Evolutionary conservation across 1,140 invertebrate species (phyloP), one percentile per base, ranked within the genome.

Genomic region (Diachasmimorpha longicaudata): DNA sequence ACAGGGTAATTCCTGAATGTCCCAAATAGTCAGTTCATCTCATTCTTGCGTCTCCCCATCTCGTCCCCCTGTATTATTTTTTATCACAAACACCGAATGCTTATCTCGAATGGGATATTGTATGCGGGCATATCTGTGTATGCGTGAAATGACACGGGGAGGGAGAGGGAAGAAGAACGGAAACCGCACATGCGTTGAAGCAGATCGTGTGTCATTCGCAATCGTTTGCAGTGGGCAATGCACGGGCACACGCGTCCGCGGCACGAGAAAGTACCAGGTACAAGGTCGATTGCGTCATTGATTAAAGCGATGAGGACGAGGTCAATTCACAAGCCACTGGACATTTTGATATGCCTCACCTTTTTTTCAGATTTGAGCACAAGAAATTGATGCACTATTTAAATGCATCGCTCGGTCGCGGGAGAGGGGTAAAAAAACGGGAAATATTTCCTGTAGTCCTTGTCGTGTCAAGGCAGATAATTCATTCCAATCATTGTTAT

Each of bases 221-320:
- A 55, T 72, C 58, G 31, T 72, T 72, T 36, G 44, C 48, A 72
- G 23, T 72, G 58, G 70, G 48, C 48, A 72, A 72, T 72, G 46
- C 44, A 52, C 46, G 25, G 21, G 19, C 10, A 63, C 58, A 63
- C 58, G 23, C 23, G 48, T 4, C 58, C 58, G 21, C 21, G 23
- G 23, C 23, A n/a, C 23, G 70, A 72, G 70, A 72, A 72, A 72
- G 70, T 72, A 72, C 46, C 16, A n/a, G 48, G 8, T 25, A 6
- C 46, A 55, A 72, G 70, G 70, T 58, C 70, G 23, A 19, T 72
- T 36, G n/a, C 46, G 48, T 72, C 70, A 72, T 72, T 72, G 70
- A 72, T 72, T 55, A n/a, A 63, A 72, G 46, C 70, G 44, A 52
- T 72, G 70, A 72, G 48, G 21, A n/a, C 16, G 42, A 70, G 39